phyloP scores from a whole-genome alignment of 2,113 vertebrate genomes.

The Ciconia stormi region DNA sequence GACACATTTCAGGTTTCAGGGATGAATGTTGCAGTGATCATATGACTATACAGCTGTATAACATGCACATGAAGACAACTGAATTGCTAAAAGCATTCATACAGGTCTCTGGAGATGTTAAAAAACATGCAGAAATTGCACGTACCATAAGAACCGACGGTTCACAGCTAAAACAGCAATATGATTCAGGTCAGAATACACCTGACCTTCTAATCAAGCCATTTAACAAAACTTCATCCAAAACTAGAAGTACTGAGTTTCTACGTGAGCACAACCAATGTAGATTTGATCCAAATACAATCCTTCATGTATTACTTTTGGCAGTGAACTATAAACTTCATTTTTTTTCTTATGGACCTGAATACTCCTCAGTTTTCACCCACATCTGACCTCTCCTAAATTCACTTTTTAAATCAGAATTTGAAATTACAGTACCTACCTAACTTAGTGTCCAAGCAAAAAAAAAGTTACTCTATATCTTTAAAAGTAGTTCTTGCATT shows the following conservation, averaged over 20 bases:
- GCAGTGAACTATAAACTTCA: neutral
- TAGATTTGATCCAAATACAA: neutral
- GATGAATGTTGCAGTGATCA: neutral
- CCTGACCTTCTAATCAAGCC: neutral
- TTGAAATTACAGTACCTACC: neutral
- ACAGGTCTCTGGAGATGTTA: neutral
- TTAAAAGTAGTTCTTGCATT: neutral
- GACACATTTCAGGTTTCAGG: neutral
- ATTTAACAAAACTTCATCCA: neutral
- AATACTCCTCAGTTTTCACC: neutral
- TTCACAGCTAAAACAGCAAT: neutral
- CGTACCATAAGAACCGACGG: neutral
- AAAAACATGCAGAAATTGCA: neutral
- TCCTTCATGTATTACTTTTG: neutral
- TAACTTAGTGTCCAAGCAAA: neutral
- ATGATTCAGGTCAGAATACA: neutral
- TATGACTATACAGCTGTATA: rapidly evolving
- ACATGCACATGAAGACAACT: neutral
- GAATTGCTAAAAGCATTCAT: neutral
- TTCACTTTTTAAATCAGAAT: neutral
- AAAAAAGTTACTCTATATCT: neutral
- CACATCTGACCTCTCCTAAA: neutral
- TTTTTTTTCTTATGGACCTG: neutral
- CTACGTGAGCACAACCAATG: rapidly evolving
- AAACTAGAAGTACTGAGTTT: neutral